Evolutionary conservation across 2,113 vertebrate genomes (phyloP), one percentile per base, ranked within the genome.

Genomic region (Pao palembangensis): DNA sequence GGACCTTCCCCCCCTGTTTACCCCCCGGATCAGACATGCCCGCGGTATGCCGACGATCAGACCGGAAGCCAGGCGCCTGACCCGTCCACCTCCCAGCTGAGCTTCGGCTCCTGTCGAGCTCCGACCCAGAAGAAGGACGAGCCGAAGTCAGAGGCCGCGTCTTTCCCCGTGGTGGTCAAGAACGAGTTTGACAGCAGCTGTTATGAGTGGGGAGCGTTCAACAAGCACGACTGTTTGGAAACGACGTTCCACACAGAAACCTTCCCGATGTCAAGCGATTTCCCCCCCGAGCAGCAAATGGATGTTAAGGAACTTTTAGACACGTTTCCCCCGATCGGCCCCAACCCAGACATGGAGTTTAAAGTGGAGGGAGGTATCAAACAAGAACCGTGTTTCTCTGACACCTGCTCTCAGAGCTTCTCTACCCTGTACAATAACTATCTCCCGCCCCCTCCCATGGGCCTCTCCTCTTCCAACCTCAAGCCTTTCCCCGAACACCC

Each of bases 131-230:
- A 89, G 78, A 93, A 92, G 67, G 65, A 41, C 18, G 94, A 96
- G 55, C 94, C 93, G 55, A 89, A 90, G 67, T 87, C 90, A 2
- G 95, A 95, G 69, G 80, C 92, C 60, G 93, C 94, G 51, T 79
- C 78, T 12, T 95, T 96, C 4, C 93, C 95, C 0, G 82, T 93
- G 1, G 90, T 94, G 70, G 93, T 96, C 20, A 90, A 93, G 72
- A 90, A 91, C 48, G 91, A 94, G 60, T 95, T 95, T 51, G 94
- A 95, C 51, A 91, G 89, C 51, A 73, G 91, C 60, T 94, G 93
- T 4, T 88, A 93, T 10, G 93, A 93, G 59, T 98, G 96, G 95
- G 94, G 95, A 5, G 74, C 92, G 0, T 60, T 96, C 21, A 81
- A 79, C 25, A 92, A 93, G 19, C 80, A 88, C 12, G 91, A 92